These are phyloP conservation scores for Aphelinus atriplicis DNA, from an alignment of 1,140 invertebrate species.

Conservation along the genomic window DNA sequence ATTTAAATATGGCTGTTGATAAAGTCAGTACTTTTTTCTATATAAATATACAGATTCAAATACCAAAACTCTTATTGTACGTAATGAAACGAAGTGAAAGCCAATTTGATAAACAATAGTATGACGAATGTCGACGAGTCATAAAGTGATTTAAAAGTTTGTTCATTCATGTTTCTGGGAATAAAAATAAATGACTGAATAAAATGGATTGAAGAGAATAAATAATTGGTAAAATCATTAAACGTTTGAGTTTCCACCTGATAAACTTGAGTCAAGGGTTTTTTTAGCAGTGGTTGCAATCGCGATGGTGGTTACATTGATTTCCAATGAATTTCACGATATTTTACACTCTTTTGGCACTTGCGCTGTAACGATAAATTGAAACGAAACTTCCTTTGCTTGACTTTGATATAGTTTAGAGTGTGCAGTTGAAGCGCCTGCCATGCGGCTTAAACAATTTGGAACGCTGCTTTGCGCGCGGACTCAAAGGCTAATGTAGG, in stretches of 20 bases:
- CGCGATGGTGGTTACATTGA: constrained; percentile 17
- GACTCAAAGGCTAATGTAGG: constrained; percentile 26
- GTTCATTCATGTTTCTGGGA: not conserved
- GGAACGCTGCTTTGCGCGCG: constrained; percentile 54
- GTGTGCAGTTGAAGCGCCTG: constrained; percentile 30
- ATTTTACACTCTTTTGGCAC: not conserved
- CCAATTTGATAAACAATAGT: constrained; percentile 29
- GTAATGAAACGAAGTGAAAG: constrained; percentile 6
- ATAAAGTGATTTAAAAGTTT: no score
- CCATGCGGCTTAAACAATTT: constrained; percentile 46
- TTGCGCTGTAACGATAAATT: not conserved
- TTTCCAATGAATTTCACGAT: constrained; percentile 29
- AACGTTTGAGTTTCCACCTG: constrained; percentile 1
- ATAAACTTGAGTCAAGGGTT: constrained; percentile 65
- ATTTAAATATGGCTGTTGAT: no score
- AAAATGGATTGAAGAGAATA: constrained; percentile 10
- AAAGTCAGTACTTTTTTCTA: no score
- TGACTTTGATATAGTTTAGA: constrained; percentile 22
- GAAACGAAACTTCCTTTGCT: not conserved
- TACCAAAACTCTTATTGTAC: constrained; percentile 44
- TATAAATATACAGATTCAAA: constrained; percentile 37
- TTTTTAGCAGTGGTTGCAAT: constrained; percentile 33
- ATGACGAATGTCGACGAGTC: not conserved
- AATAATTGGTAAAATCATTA: not conserved
- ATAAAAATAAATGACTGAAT: not conserved